Base-by-base conservation (phyloP, 2,888 invertebrate genomes). In the Drosophila prolongata region DNA sequence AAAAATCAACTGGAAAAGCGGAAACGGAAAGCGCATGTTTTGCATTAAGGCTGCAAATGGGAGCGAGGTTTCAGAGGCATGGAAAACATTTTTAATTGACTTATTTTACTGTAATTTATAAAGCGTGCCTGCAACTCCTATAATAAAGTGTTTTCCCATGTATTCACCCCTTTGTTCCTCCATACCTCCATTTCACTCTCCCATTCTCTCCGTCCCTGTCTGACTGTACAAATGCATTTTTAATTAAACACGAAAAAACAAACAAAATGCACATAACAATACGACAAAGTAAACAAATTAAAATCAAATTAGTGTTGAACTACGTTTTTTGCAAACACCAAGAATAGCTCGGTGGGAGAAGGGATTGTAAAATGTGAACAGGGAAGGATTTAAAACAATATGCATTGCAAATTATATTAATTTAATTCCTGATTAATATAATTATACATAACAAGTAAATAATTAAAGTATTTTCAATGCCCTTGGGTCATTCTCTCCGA, bases 21-120 rank as follows among this genome's bases (percentile, higher is more conserved):
- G 82, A 82, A 87, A 84, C 81, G 85, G 77, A 87, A 77, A 78
- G 72, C 83, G 62, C 76, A 80, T 72, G 80, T 73, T 81, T 75
- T 66, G 61, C 59, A 75, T 75, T 60, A 68, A 67, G 54, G 34
- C 37, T 37, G 16, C 27, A 10, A 43, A 47, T 14, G 27, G 42
- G 24, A 9, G 13, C 10, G 43, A 6, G 35, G 38, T 8, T 13
- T 9, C 30, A 42, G 24, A n/a, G 49, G 49, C 47, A 61, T 52
- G 44, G 68, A 72, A 59, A 54, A 55, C 70, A 69, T 52, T 70
- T 67, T 67, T 84, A 80, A 87, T 80, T 82, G 79, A 82, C 81
- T 82, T 87, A 82, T 79, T 77, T 71, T 80, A 62, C 68, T 13
- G 66, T 55, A 81, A 79, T 81, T 79, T 81, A 81, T 77, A 79